These are phyloP conservation scores for Bombus breviceps DNA, from an alignment of 1,140 invertebrate genomes.

Conservation along the genomic window DNA sequence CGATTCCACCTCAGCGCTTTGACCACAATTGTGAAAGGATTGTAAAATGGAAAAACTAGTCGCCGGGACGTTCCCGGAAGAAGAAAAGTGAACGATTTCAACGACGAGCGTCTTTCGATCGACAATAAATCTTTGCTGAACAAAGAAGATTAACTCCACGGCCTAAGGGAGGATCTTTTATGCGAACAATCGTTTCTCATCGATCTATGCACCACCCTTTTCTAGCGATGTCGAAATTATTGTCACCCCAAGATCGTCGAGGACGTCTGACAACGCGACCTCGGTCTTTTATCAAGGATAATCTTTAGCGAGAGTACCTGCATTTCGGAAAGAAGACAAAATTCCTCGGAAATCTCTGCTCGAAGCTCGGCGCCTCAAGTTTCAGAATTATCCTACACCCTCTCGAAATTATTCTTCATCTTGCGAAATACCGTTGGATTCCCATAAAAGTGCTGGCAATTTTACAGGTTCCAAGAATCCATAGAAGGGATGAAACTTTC, in stretches of 20 bases:
- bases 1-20: background rate
- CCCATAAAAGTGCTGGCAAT: too few relatives aligned
- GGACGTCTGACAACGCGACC: background rate
- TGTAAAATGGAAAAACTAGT: background rate
- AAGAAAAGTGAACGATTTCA: background rate
- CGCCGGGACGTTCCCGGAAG: background rate
- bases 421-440: too few relatives aligned
- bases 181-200: background rate
- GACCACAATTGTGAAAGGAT: background rate
- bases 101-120: slow-evolving; percentile 5
- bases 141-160: background rate
- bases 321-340: background rate
- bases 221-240: background rate
- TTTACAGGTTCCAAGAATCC: background rate
- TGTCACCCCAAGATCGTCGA: background rate
- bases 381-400: too few relatives aligned
- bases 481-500: background rate
- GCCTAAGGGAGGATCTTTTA: background rate
- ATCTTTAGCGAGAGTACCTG: too few relatives aligned
- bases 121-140: slow-evolving; percentile 7
- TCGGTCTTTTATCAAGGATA: too few relatives aligned
- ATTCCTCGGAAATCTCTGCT: background rate
- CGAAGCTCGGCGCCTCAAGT: background rate
- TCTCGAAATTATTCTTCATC: background rate
- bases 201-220: background rate